Conservation (phyloP, 2,113 vertebrate species). For the Regulus satrapa region DNA sequence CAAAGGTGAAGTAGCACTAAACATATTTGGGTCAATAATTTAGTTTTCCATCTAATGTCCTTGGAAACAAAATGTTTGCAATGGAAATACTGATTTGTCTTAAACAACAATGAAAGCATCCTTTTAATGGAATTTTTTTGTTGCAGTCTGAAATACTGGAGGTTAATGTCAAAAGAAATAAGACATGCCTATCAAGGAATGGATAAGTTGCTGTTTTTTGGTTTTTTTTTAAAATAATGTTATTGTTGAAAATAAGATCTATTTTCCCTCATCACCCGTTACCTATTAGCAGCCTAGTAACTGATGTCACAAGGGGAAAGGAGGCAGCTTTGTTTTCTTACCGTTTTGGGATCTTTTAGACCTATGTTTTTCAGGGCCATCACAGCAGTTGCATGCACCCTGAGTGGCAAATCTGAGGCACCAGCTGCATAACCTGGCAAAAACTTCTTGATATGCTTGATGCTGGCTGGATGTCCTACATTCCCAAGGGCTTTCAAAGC, state of each 20-base stretch:
- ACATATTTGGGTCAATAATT: slow-evolving; percentile 18
- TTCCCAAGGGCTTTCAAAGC: slow-evolving; percentile 68
- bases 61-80: slow-evolving; percentile 8
- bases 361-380: slow-evolving; percentile 60
- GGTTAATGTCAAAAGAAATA: not conserved
- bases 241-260: not conserved
- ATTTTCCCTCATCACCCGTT: not conserved
- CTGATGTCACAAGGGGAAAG: not conserved
- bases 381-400: slow-evolving; percentile 22
- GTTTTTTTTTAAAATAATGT: not conserved
- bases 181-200: not conserved
- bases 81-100: slow-evolving; percentile 6
- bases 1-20: slow-evolving; percentile 30
- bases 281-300: not conserved
- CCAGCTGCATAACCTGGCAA: slow-evolving; percentile 45
- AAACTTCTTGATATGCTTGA: slow-evolving; percentile 68
- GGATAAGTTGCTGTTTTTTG: too few relatives aligned
- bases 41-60: slow-evolving; percentile 22
- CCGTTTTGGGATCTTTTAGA: slow-evolving; percentile 53
- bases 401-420: not conserved
- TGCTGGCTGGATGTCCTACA: slow-evolving; percentile 40
- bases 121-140: slow-evolving; percentile 4
- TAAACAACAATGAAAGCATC: not conserved
- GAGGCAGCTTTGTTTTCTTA: slow-evolving; percentile 12
- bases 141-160: not conserved